Base-by-base conservation (phyloP, 2,888 invertebrate genomes). In the Trissolcus brochymenae region DNA sequence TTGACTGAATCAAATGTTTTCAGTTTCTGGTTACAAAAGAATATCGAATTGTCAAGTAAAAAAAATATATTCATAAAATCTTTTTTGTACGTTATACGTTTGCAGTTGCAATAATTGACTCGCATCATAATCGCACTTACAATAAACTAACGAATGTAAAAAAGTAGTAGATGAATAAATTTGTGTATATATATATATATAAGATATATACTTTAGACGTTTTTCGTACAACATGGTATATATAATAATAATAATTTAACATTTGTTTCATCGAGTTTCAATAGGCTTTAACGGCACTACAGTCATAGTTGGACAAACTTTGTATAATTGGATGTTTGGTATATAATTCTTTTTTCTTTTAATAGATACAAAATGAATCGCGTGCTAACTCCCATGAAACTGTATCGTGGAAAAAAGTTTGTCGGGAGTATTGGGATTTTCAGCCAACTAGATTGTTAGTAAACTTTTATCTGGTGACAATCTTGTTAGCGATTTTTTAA, bases 21-120 rank as follows among this genome's bases (percentile, higher is more conserved):
- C 57, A 62, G 17, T 74, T 74, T 74, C 62, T 74, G 51, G 51
- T 19, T 51, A 51, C 17, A 51, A 14, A 17, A 51, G 9, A 51
- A 19, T 21, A 17, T 67, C 35, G 29, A 73, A 73, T 73, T 46
- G 54, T 41, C 53, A 66, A 60, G 73, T 73, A 60, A 67, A 74
- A 74, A 67, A 67, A 74, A 74, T 74, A 67, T 74, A 74, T 74
- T 74, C 66, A 62, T 74, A 73, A 73, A 73, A 61, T 62, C 56
- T 74, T 56, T 61, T 60, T 46, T 59, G 16, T 53, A 73, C 29
- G 43, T 55, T 55, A n/a, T n/a, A 54, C 14, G 17, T 60, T 61
- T 43, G 50, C 51, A 55, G 21, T 74, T 74, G 55, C 46, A 61
- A 56, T 66, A 74, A 61, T 75, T 75, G 62, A 75, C 59, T 75